These are phyloP conservation scores for Hemicentrotus pulcherrimus DNA, from an alignment of 35 echinoderm and acorn worm genomes.

Conservation along the genomic window DNA sequence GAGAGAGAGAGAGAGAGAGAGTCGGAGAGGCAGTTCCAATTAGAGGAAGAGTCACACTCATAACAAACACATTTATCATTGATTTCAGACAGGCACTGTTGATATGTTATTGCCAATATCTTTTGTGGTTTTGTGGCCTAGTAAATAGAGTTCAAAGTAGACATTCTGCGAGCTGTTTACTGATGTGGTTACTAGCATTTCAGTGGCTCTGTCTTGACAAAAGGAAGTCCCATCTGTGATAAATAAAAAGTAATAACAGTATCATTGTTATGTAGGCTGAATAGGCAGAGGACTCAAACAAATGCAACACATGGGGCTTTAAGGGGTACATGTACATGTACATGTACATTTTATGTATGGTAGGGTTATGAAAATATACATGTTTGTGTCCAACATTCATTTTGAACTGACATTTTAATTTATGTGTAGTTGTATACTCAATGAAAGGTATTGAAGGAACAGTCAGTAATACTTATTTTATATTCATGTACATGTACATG, in stretches of 20 bases:
- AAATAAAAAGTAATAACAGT: not conserved
- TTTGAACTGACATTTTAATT: no score
- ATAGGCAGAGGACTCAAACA: no score
- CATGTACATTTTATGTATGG: no score
- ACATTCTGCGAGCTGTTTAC: not conserved
- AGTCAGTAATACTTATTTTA: no score
- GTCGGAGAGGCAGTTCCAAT: not conserved
- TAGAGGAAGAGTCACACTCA: not conserved
- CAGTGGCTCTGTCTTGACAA: not conserved
- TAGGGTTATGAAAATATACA: no score
- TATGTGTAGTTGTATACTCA: no score
- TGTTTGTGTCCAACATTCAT: no score
- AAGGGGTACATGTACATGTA: no score
- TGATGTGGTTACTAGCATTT: not conserved
- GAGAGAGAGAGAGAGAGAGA: not conserved
- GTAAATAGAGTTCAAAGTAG: not conserved
- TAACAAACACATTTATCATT: constrained; percentile 18
- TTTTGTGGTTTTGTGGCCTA: not conserved
- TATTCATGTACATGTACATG: no score
- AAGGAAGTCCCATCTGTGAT: not conserved
- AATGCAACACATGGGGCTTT: no score
- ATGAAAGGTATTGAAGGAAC: no score
- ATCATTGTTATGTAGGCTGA: not conserved
- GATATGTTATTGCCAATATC: not conserved
- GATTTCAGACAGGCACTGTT: not conserved